Evolutionary conservation across 2,113 vertebrate species (phyloP).

Genomic region (Calidris pugnax): DNA sequence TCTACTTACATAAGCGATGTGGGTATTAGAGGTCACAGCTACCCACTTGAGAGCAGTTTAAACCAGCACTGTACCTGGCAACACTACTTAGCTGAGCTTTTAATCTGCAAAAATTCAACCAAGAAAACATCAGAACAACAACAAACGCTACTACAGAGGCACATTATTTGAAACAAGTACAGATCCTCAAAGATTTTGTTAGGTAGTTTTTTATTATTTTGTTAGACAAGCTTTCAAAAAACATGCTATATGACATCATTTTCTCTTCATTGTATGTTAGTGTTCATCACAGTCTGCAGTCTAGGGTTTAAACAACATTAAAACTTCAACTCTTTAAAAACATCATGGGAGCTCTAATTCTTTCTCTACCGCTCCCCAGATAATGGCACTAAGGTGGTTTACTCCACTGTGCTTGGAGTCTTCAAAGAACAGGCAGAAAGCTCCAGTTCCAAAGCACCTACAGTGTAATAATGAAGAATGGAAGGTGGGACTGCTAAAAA

Average conservation of each 20-base stretch:
- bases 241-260: neutral
- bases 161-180: neutral
- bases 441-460: neutral
- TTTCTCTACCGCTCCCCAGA: neutral
- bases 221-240: neutral
- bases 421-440: neutral
- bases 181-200: neutral
- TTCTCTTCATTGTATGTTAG: neutral
- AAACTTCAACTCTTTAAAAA: neutral
- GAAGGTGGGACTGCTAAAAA: neutral
- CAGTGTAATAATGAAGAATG: neutral
- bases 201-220: neutral
- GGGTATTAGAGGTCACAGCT: neutral
- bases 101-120: constrained; percentile 23
- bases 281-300: neutral
- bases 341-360: neutral
- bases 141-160: neutral
- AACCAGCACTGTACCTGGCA: constrained; percentile 9
- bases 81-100: constrained; percentile 29
- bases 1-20: constrained; percentile 1
- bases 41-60: neutral
- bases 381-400: neutral
- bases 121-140: constrained; percentile 9
- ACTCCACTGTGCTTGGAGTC: neutral
- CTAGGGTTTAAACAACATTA: neutral